Evolutionary conservation across 1,140 invertebrate genomes (phyloP), one percentile per base, ranked within the genome.

Genomic region (Heliothis virescens): DNA sequence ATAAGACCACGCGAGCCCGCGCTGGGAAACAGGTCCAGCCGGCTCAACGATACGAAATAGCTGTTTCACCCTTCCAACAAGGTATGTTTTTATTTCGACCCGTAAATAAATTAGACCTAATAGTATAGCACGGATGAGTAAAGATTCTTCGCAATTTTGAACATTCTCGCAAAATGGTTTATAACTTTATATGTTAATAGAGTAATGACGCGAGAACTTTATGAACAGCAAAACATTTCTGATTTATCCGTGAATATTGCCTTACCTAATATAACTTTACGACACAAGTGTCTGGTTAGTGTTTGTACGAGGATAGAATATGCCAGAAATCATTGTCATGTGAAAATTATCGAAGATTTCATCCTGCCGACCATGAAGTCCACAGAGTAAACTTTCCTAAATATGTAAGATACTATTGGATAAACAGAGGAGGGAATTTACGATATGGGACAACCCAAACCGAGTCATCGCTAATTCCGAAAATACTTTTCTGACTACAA

Each of bases 1-100:
- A 92, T 91, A 91, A 92, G 90, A 90, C 86, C 57, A 69, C 78
- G 77, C 65, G 86, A 88, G 86, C 84, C 81, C 81, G n/a, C 80
- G 87, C 86, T 87, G n/a, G 87, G 86, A 88, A 90, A 83, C 85
- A 77, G 85, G 87, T 86, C n/a, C 85, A 86, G 85, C 83, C 63
- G 60, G 60, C 62, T 62, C 21, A 53, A 67, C 71, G n/a, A 21
- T 11, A 55, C 48, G 74, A 78, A 78, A 67, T 67, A 55, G 26
- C 63, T 69, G 29, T 57, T 69, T 69, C 34, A 47, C 41, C 50
- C 48, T 65, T 65, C 41, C 26, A 12, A 60, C 41, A 62, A 50
- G 55, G 55, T 75, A 48, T 75, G 57, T 50, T 62, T 60, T 52
- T 71, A 71, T n/a, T 71, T 71, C 29, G 55, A 62, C 15, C 69